Conservation (phyloP, 2,888 invertebrate genomes). For the Ochlodes sylvanus region DNA sequence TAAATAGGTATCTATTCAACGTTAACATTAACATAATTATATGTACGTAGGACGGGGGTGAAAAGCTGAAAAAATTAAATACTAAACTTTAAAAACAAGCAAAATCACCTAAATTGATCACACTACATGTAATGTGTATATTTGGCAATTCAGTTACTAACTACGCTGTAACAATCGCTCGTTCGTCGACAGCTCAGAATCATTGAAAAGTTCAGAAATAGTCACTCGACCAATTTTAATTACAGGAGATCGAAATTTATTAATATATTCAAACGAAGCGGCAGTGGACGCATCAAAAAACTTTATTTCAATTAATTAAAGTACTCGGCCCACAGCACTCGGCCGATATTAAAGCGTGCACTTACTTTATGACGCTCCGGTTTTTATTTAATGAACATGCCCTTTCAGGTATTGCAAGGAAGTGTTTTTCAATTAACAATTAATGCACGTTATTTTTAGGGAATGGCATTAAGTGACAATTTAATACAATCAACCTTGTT, state of each 20-base stretch:
- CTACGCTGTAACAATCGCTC: neutral
- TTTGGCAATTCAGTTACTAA: too few species aligned
- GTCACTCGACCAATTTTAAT: conserved; percentile 7
- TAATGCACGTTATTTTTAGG: neutral
- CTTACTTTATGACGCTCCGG: conserved; percentile 5
- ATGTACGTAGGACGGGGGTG: too few species aligned
- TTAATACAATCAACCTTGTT: neutral
- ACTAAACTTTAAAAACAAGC: too few species aligned
- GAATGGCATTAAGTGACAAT: neutral
- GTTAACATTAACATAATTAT: too few species aligned
- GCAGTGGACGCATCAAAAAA: conserved; percentile 46
- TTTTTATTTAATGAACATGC: conserved; percentile 8
- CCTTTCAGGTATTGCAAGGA: neutral
- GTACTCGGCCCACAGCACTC: conserved; percentile 47
- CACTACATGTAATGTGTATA: too few species aligned
- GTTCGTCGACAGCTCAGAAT: neutral
- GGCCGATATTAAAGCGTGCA: conserved; percentile 32
- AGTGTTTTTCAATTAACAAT: neutral
- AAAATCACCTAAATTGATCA: too few species aligned
- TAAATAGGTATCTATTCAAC: too few species aligned
- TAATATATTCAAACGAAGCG: conserved; percentile 39
- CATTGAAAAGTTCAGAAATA: conserved; percentile 13
- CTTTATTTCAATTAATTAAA: conserved; percentile 49
- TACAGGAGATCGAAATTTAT: conserved; percentile 30
- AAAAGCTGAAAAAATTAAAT: too few species aligned